Base-by-base conservation (phyloP, 1,140 invertebrate species). In the Anagrus nilaparvatae region DNA sequence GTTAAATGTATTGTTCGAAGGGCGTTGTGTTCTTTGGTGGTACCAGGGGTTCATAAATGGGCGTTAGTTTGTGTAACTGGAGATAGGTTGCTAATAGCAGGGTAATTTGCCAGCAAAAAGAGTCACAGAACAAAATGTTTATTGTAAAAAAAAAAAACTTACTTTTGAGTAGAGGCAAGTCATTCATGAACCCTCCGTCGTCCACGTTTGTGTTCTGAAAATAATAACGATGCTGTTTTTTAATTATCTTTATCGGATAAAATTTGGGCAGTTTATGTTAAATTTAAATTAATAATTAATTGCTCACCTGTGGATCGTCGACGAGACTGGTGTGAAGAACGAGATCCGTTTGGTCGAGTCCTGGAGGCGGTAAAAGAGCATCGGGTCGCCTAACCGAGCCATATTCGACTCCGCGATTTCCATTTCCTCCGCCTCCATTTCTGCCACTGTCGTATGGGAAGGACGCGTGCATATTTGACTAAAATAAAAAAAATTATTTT, bases 91-190 rank as follows among this genome's bases (percentile, higher is more conserved):
- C n/a, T n/a, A n/a, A n/a, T n/a, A n/a, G n/a, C n/a, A n/a, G n/a
- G n/a, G n/a, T n/a, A n/a, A n/a, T n/a, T n/a, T n/a, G n/a, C n/a
- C n/a, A n/a, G n/a, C n/a, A n/a, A n/a, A n/a, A n/a, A n/a, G n/a
- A n/a, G n/a, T n/a, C n/a, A n/a, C n/a, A n/a, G n/a, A n/a, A n/a
- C n/a, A n/a, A n/a, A n/a, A n/a, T n/a, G n/a, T n/a, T n/a, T n/a
- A n/a, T n/a, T n/a, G n/a, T n/a, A n/a, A n/a, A n/a, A n/a, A n/a
- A n/a, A n/a, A n/a, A n/a, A 14, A 31, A 82, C 84, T 85, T 70
- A 90, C 86, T 87, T 81, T 88, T 90, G 52, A 90, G 72, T 49
- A 90, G 72, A 47, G 86, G 85, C 60, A 90, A 70, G 57, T 90
- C 85, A 48, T 83, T 85, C 74, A 89, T 89, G 63, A 88, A 89